Evolutionary conservation across 2,888 invertebrate species (phyloP), one percentile per base, ranked within the genome.

Genomic region (Ennomos fuscantarius): DNA sequence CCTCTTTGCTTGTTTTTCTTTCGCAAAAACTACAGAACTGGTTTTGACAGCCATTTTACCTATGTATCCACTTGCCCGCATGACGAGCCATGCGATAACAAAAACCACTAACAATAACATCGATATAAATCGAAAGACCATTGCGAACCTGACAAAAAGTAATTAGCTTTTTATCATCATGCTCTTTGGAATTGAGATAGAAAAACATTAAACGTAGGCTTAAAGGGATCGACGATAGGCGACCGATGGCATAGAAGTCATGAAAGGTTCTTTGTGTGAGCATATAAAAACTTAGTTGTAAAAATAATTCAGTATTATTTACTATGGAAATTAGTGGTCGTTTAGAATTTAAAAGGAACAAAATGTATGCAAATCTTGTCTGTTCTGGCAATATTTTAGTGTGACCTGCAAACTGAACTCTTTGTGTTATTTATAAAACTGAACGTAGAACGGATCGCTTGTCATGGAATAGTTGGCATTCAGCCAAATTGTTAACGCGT

Each of bases 381-480:
- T 65, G 56, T 65, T 63, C 61, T 62, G 63, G 61, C 63, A 70
- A 72, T 58, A 69, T 68, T 74, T 70, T 70, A 66, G 63, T 66
- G 66, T 71, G 78, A 78, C 73, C 76, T 70, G 74, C 64, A 67
- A 74, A 70, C 71, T 72, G 77, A 79, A 77, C 76, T 76, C 77
- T 81, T 77, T 80, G 78, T 78, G 76, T 81, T 84, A 84, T 84
- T 81, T 83, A 79, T 84, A 82, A 78, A 74, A 73, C 68, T 73
- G 73, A 79, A 80, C 77, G 76, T 69, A 76, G 77, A 80, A 79
- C 72, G 78, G 78, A 84, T 82, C 74, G 82, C 80, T 82, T 86
- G 85, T 87, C 86, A 81, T 81, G 79, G 82, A 88, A 89, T 87
- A 82, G 73, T 87, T 91, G 91, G 89, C 66, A 42, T 61, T 42